Base-by-base conservation (phyloP, 2,888 invertebrate species). In the Heterodera filipjevi region DNA sequence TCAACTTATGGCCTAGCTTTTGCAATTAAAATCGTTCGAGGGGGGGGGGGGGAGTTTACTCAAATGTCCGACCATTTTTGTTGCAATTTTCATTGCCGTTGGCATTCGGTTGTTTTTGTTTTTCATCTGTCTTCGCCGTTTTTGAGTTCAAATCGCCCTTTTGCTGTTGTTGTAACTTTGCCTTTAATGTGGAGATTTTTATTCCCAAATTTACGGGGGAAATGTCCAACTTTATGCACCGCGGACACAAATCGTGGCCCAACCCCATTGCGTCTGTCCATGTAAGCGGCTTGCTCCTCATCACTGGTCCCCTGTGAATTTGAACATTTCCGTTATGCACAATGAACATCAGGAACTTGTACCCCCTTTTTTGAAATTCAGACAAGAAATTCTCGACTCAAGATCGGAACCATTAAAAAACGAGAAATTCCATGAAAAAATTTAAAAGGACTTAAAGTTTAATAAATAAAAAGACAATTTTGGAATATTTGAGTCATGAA, bases 201-300 rank as follows among this genome's bases (percentile, higher is more conserved):
- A 10, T 39, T 39, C 8, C 39, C 39, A 39, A 6, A 39, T 22
- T 22, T 22, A n/a, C n/a, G n/a, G n/a, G n/a, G n/a, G n/a, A n/a
- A n/a, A n/a, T n/a, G 2, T 0, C 39, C 39, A 2, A 33, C 49
- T 16, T 76, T 76, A 27, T 77, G 79, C 46, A 82, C 74, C 8
- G 81, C 81, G 12, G 83, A 82, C 19, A 83, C 83, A 16, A 83
- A 70, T 22, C 72, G 49, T 0, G 81, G 77, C 2, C 83, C 83
- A n/a, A 80, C 73, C 22, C 83, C 83, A 46, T 83, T 80, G 12
- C 83, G 77, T 12, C 83, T 66, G 66, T 83, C 83, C 33, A 75
- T 39, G 71, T 83, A 83, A 8, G 83, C 83, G 16, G 83, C 83
- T 14, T 78, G 68, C 53, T 83, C 83, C 70, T 83, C 83, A 70